Evolutionary conservation across 2,888 invertebrate species (phyloP), one percentile per base, ranked within the genome.

Genomic region (Smittia sp.): DNA sequence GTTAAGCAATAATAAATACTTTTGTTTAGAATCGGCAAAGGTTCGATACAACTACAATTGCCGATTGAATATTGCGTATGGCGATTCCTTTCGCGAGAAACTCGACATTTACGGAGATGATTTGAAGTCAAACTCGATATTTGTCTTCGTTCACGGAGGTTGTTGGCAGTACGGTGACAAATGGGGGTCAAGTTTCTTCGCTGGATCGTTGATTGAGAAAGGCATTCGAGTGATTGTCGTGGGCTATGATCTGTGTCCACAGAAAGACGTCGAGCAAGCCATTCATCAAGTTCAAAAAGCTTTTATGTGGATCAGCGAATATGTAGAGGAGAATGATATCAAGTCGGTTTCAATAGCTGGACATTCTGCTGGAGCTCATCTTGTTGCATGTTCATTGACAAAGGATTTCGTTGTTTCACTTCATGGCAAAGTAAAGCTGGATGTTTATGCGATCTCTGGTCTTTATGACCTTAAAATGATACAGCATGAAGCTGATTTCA

Each of bases 291-390:
- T 91, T 13, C 83, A 85, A 76, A 83, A 80, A 27, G 90, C 89
- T 0, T 81, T 88, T 0, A 82, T 80, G 76, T 86, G 86, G 77
- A 85, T 90, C 25, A 84, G 91, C 74, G 84, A 87, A 75, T 87
- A 89, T 79, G 91, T 90, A 1, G 84, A 84, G 63, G 83, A 84
- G 76, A 84, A 86, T 78, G 84, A 85, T 46, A 86, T 89, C 81
- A 91, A 90, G 76, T 86, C 86, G 4, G 86, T 94, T 22, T 88
- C 88, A 79, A 85, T 93, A 67, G 88, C 88, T 70, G 96, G 95
- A 0, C 94, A 95, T 80, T 94, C 94, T 6, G 94, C 92, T 0
- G 96, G 95, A 0, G 94, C 89, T 0, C 93, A 94, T 79, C 83
- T 96, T 1, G 85, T 89, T 0, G 87, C 89, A 0, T 87, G 86